Evolutionary conservation across 1,140 invertebrate genomes (phyloP).

Genomic region (Drosophila bifasciata): DNA sequence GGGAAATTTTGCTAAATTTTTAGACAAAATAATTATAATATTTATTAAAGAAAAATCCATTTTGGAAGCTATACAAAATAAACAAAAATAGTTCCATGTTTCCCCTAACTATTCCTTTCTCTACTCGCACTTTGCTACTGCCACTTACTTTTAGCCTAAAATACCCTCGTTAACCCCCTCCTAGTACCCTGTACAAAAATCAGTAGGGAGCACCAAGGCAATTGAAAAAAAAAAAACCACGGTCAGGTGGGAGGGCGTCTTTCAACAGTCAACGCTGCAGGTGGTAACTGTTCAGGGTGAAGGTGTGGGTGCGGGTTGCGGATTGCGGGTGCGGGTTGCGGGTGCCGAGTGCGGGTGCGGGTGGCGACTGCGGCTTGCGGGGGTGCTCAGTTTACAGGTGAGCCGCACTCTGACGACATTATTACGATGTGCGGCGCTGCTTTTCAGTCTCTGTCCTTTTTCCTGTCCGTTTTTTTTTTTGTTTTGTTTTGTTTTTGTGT

Average conservation of each 20-base stretch:
- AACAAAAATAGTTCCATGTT: too few relatives aligned
- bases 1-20: too few relatives aligned
- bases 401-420: constrained; percentile 60
- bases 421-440: constrained; percentile 54
- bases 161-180: too few relatives aligned
- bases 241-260: not conserved
- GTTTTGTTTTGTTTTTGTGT: constrained; percentile 32
- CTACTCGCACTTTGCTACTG: too few relatives aligned
- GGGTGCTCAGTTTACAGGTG: constrained; percentile 56
- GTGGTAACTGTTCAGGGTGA: constrained; percentile 32
- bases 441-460: constrained; percentile 15
- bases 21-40: too few relatives aligned
- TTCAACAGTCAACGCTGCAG: constrained; percentile 62
- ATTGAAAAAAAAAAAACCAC: not conserved
- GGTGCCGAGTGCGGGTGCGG: not conserved
- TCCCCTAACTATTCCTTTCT: too few relatives aligned
- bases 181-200: not conserved
- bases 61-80: too few relatives aligned
- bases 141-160: too few relatives aligned
- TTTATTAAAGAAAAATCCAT: too few relatives aligned
- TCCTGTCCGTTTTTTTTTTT: constrained; percentile 21
- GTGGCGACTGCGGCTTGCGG: too few relatives aligned
- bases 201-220: constrained; percentile 11
- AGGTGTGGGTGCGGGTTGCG: not conserved
- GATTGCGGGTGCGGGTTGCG: not conserved